Percentiles rank a stretch among this genome's conserved stretches.
Conservation (phyloP, 2,888 invertebrate species). For the Tribolium freemani region DNA sequence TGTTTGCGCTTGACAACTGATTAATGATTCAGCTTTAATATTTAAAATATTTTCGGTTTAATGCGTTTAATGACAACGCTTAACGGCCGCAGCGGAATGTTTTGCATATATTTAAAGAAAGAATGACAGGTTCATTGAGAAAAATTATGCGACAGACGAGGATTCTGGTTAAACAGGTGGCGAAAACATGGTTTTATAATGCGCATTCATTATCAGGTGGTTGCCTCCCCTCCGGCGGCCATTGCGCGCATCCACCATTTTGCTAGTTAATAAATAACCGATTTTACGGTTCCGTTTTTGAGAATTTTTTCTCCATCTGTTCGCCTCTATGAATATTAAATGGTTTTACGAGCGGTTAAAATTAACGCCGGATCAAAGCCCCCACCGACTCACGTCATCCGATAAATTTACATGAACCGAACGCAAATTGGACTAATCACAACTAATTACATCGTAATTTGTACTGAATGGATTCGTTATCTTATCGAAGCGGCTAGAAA, state of each 20-base stretch:
- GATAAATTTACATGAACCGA: constrained; percentile 25
- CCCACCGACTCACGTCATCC: constrained; percentile 26
- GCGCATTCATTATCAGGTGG: too few relatives aligned
- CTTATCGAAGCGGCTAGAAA: constrained; percentile 5
- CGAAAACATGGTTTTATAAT: too few relatives aligned
- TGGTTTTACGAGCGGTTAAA: constrained; percentile 35
- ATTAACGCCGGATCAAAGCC: constrained; percentile 30
- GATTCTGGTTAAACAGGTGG: too few relatives aligned
- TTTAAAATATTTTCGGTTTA: constrained; percentile 24
- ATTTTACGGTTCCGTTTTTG: constrained; percentile 35
- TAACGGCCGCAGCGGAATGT: neutral
- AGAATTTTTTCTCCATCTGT: constrained; percentile 32
- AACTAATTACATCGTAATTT: constrained; percentile 30
- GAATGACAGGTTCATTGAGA: neutral
- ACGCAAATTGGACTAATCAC: constrained; percentile 31
- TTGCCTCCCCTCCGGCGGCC: too few relatives aligned
- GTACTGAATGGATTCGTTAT: constrained; percentile 23
- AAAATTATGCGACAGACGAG: neutral
- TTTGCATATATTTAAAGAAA: constrained; percentile 2
- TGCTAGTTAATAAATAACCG: constrained; percentile 25
- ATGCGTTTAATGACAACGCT: constrained; percentile 6
- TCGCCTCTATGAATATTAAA: constrained; percentile 34
- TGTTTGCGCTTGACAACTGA: constrained; percentile 14
- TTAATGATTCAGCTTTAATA: constrained; percentile 16
- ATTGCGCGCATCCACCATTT: too few relatives aligned